Evolutionary conservation across 2,797 vertebrate species (phyloP).

Genomic region (Lagorchestes hirsutus): DNA sequence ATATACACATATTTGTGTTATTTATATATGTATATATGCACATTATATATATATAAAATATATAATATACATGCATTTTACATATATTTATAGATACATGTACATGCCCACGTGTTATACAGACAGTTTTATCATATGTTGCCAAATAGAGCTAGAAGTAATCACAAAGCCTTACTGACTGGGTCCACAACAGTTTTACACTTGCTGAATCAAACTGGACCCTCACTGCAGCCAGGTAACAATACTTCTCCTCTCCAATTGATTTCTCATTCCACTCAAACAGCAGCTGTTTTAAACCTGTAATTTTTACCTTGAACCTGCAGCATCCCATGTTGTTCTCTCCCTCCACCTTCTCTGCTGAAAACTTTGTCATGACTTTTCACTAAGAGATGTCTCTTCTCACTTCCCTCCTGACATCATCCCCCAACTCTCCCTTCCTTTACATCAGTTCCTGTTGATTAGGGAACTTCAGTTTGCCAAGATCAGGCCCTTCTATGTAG

Average conservation of each 20-base stretch:
- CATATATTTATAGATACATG: not conserved
- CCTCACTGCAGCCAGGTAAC: not conserved
- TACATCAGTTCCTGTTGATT: not conserved
- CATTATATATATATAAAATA: not conserved
- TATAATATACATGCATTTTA: not conserved
- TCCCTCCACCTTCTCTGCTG: not conserved
- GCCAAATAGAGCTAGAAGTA: not conserved
- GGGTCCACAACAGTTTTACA: not conserved
- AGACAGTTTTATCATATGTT: not conserved
- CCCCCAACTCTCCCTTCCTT: not conserved
- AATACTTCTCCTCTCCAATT: not conserved
- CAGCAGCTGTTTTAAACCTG: not conserved
- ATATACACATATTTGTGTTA: not conserved
- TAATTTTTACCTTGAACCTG: not conserved
- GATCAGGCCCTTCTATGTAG: not conserved
- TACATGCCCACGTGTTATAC: not conserved
- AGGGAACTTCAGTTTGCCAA: not conserved
- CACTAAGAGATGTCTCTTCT: not conserved
- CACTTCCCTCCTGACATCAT: not conserved
- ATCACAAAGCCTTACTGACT: not conserved
- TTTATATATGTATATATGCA: not conserved
- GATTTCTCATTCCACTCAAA: not conserved
- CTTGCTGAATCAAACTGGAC: not conserved
- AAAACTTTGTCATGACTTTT: not conserved
- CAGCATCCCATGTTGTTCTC: not conserved